These are phyloP conservation scores for Girardinus metallicus DNA, from an alignment of 2,797 vertebrate genomes.

Conservation along the genomic window DNA sequence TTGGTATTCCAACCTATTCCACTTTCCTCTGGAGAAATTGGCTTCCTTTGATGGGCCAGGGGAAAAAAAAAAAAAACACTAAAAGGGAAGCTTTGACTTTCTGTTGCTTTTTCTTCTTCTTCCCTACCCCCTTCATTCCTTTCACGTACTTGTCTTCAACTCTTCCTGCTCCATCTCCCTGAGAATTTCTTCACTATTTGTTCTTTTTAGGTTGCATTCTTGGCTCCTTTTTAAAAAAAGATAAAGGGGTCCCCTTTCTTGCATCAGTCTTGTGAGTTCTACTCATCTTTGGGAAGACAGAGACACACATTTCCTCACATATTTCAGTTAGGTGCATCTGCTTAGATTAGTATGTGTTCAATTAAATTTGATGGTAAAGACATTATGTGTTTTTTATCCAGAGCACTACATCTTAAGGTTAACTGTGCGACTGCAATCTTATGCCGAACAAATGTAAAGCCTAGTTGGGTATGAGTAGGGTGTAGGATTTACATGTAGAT, in stretches of 20 bases:
- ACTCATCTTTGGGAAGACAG: conserved; percentile 25
- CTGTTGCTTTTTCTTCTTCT: conserved; percentile 16
- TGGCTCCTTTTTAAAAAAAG: conserved; percentile 13
- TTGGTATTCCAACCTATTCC: conserved; percentile 61
- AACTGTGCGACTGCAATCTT: conserved; percentile 72
- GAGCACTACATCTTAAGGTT: conserved; percentile 59
- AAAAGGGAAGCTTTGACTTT: conserved; percentile 61
- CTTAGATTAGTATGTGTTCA: conserved; percentile 31
- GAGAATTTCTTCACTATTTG: conserved; percentile 28
- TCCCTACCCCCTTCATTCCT: conserved; percentile 26
- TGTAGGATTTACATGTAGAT: conserved; percentile 39
- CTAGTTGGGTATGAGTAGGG: conserved; percentile 60
- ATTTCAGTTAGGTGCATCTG: conserved; percentile 43
- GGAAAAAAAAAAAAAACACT: conserved; percentile 31
- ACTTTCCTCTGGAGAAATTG: conserved; percentile 60
- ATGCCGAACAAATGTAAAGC: conserved; percentile 63
- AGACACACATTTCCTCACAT: conserved; percentile 15
- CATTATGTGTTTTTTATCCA: conserved; percentile 19
- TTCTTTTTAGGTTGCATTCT: conserved; percentile 33
- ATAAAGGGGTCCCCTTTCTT: conserved; percentile 20
- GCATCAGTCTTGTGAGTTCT: conserved; percentile 18
- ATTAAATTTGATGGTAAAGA: conserved; percentile 37
- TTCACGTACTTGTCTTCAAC: conserved; percentile 43
- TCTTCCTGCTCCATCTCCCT: conserved; percentile 39
- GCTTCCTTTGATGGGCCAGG: conserved; percentile 57